Evolutionary conservation across 2,888 invertebrate genomes (phyloP).

Genomic region (Drosophila ustulata): DNA sequence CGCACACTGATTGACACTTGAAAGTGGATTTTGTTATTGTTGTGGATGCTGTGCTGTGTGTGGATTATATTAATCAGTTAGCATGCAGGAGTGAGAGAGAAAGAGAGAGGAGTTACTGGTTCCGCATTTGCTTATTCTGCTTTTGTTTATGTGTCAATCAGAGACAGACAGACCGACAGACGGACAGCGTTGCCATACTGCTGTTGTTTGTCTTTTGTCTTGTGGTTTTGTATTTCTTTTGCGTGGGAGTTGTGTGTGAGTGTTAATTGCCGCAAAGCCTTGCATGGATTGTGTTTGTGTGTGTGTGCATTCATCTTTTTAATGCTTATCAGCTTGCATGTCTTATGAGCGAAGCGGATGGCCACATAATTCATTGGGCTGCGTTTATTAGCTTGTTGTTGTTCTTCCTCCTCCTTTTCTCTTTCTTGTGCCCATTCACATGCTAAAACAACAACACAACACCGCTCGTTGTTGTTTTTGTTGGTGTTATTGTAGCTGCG

Average conservation of each 20-base stretch:
- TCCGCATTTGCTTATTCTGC: conserved; percentile 39
- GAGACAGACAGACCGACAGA: conserved; percentile 29
- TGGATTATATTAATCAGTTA: conserved; percentile 54
- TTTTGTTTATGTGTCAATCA: conserved; percentile 57
- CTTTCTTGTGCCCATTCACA: conserved; percentile 64
- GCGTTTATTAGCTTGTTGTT: conserved; percentile 60
- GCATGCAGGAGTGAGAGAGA: conserved; percentile 11
- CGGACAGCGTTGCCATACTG: conserved; percentile 55
- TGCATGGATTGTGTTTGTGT: conserved; percentile 52
- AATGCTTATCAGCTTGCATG: conserved; percentile 67
- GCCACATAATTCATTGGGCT: conserved; percentile 61
- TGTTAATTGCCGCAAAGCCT: conserved; percentile 74
- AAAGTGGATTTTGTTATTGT: conserved; percentile 52
- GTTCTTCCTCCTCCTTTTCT: background rate
- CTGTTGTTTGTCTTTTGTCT: conserved; percentile 55
- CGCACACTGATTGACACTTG: conserved; percentile 66
- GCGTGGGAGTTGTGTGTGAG: conserved; percentile 73
- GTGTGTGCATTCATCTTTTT: conserved; percentile 60
- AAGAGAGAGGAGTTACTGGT: conserved; percentile 5
- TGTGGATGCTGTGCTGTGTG: conserved; percentile 24
- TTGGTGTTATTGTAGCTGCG: conserved; percentile 46
- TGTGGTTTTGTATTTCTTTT: conserved; percentile 10
- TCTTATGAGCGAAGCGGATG: conserved; percentile 24
- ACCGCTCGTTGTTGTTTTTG: conserved; percentile 6
- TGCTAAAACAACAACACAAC: conserved; percentile 18